phyloP scores from a whole-genome alignment of 2,888 invertebrate genomes.

The Toxonevra muliebris region DNA sequence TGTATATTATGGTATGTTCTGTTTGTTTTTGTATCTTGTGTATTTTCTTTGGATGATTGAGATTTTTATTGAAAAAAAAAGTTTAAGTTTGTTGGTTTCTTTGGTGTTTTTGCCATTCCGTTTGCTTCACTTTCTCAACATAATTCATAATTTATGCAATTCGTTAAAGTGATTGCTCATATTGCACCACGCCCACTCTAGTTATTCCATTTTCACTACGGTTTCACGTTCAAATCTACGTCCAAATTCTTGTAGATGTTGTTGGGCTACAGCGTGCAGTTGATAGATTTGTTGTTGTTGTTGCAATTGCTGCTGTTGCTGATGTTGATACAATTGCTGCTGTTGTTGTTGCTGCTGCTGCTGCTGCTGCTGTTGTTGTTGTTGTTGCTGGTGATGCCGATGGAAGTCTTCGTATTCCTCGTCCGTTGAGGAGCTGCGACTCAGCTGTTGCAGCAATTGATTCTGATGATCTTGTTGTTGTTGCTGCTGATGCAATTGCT shows the following conservation, averaged over 20 bases:
- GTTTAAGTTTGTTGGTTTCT: slow-evolving; percentile 13
- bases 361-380: slow-evolving; percentile 44
- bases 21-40: background rate
- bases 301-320: slow-evolving; percentile 43
- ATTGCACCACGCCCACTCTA: background rate
- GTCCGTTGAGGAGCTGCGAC: slow-evolving; percentile 61
- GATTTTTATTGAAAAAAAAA: slow-evolving; percentile 9
- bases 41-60: slow-evolving; percentile 19
- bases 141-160: background rate
- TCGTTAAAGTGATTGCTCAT: background rate
- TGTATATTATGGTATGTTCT: no score
- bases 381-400: slow-evolving; percentile 47
- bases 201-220: slow-evolving; percentile 62
- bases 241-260: slow-evolving; percentile 56
- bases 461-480: slow-evolving; percentile 42
- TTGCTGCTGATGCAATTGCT: slow-evolving; percentile 46
- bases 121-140: background rate
- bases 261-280: slow-evolving; percentile 40
- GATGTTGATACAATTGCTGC: slow-evolving; percentile 44
- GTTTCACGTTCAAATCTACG: slow-evolving; percentile 59
- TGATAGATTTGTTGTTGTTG: slow-evolving; percentile 56
- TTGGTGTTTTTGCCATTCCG: background rate
- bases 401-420: slow-evolving; percentile 57
- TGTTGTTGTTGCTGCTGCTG: slow-evolving; percentile 43
- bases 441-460: slow-evolving; percentile 49